Percentiles rank a stretch among this genome's conserved stretches.
phyloP scores from a whole-genome alignment of 2,888 invertebrate species.

The Caenorhabditis sp. region DNA sequence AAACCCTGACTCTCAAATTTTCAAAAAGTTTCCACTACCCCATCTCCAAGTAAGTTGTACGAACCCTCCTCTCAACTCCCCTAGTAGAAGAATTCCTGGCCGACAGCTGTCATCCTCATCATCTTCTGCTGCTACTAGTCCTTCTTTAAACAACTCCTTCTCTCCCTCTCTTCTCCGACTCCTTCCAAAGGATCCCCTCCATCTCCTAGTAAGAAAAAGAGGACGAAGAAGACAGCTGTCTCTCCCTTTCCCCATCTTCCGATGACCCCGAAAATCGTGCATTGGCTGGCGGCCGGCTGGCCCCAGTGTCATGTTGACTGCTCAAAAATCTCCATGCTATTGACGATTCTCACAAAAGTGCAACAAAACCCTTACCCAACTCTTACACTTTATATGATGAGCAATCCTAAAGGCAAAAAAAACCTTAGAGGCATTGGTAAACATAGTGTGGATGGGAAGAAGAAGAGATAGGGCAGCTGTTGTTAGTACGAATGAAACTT shows the following conservation, averaged over 20 bases:
- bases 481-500: slow-evolving; percentile 33
- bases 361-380: slow-evolving; percentile 2
- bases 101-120: slow-evolving; percentile 29
- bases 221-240: slow-evolving; percentile 29
- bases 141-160: slow-evolving; percentile 25
- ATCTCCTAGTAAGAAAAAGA: background rate
- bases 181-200: slow-evolving; percentile 5
- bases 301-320: background rate
- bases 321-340: slow-evolving; percentile 20
- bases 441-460: background rate
- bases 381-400: slow-evolving; percentile 3
- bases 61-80: too few relatives aligned
- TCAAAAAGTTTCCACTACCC: too few relatives aligned
- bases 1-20: too few relatives aligned
- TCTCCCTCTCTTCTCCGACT: background rate
- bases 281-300: background rate
- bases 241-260: background rate
- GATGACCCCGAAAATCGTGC: slow-evolving; percentile 19
- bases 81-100: too few relatives aligned
- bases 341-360: slow-evolving; percentile 9
- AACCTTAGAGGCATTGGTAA: background rate
- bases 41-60: too few relatives aligned
- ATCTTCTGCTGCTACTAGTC: background rate
- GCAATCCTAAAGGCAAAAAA: too few relatives aligned
- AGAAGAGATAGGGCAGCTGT: slow-evolving; percentile 9